Base-by-base conservation (phyloP, 2,113 vertebrate genomes). In the Osmerus mordax region DNA sequence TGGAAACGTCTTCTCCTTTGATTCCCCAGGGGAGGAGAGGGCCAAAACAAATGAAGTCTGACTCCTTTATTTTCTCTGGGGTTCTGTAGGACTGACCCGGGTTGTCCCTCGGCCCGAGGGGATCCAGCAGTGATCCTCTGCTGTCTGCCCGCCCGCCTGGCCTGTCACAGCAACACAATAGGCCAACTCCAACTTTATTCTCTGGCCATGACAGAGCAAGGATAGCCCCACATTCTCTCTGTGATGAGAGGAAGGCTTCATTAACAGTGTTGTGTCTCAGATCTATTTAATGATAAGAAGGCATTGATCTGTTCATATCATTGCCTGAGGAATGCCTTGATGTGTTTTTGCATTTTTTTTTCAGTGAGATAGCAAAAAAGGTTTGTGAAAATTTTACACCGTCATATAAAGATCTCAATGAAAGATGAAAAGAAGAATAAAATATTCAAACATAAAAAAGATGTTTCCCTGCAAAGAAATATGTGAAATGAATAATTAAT, bases 11-110 rank as follows among this genome's bases (percentile, higher is more conserved):
- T 84, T 74, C 81, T 76, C 72, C 73, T 87, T 84, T 87, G 82
- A 87, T 81, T 88, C 87, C 32, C 72, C 59, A 2, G 0, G 71
- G 79, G 84, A 86, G 75, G 78, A 68, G 70, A 68, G 83, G 81
- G 69, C 1, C 67, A 79, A 85, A 83, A 87, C 87, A 87, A 90
- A 90, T 87, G 83, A 82, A 86, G 78, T 85, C 81, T 80, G 85
- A 85, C 84, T 88, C 71, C 62, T 70, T 83, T 78, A 86, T 88
- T 86, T 86, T 86, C 82, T 86, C 77, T 76, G 81, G 82, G 83
- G 54, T 87, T 82, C 76, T 74, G 58, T 41, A 67, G 75, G 79
- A 56, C 54, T 81, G 86, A 86, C 82, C 83, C 53, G 70, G 68
- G 36, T 55, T 47, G 41, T 47, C 41, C 65, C 29, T 55, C 75